Evolutionary conservation across 2,888 invertebrate genomes (phyloP), one percentile per base, ranked within the genome.

Genomic region (Adela reaumurella): DNA sequence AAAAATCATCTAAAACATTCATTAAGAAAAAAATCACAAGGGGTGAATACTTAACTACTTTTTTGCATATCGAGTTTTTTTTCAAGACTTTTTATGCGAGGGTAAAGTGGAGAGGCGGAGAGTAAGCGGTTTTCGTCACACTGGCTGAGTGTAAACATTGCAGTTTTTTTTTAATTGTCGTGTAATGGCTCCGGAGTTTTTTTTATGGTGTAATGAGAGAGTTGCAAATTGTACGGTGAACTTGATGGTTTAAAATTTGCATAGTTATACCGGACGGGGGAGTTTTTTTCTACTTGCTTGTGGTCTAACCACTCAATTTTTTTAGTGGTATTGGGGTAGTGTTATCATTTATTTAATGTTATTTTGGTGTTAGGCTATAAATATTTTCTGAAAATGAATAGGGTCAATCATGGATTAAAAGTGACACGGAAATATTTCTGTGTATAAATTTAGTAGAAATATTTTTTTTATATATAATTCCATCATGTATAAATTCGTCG

Each of bases 41-140:
- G 77, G 78, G 78, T 78, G 78, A 77, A 78, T 78, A 77, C 61
- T 64, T 74, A 77, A 78, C 70, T 67, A 76, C 64, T 77, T 78
- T 78, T 78, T 77, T 77, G 73, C 74, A 74, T 73, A 77, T 74
- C 70, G 71, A 74, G 77, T 71, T 67, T 59, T 63, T 69, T 73
- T 61, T 56, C 57, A 58, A 62, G 59, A 54, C 62, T 67, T 71
- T 73, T 71, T 72, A 70, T 65, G 64, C 62, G 60, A 67, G 71
- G 70, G 67, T 67, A 73, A 78, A 76, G 74, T 73, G 76, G 72
- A 74, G 77, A 71, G 78, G 77, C 70, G 74, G 74, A 63, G 64
- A 58, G 62, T 70, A 71, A 76, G 78, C 76, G 73, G 74, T 73
- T 74, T 74, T 74, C 69, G 74, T 74, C 74, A 76, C 77, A 74